Base-by-base conservation (phyloP, 2,888 invertebrate species). In the Salpingus planirostris region DNA sequence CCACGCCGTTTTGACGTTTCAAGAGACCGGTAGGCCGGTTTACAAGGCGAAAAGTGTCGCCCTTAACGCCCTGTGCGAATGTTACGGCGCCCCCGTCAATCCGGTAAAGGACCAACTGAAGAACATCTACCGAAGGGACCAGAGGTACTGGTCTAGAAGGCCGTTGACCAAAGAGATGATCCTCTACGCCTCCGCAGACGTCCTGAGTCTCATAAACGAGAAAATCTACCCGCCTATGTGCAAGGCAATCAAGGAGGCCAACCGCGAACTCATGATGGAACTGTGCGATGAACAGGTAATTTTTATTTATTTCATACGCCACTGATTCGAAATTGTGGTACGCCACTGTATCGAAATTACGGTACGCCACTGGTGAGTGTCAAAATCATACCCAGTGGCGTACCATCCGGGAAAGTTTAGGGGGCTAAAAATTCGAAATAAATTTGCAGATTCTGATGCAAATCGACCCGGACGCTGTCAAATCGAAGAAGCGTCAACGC, bases 41-140 rank as follows among this genome's bases (percentile, higher is more conserved):
- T 89, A 92, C 60, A 95, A 95, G 70, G 89, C 91, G 30, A 92
- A 93, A 67, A 89, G 89, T 60, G 80, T 92, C 27, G 89, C 90
- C 49, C 70, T 95, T 35, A 90, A 91, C 68, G 86, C 91, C 31
- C 70, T 96, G 31, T 93, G 93, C 64, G 86, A 91, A 64, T 72
- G 81, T 42, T 90, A 92, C 61, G 84, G 83, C 55, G 88, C 88
- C 27, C 84, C 88, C 0, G 74, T 80, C 55, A 93, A 92, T 66
- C 88, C 90, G 1, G 79, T 91, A 66, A 95, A 91, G 60, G 91
- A 92, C 59, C 88, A 89, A 57, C 63, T 88, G 33, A 88, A 88
- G 64, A 83, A 82, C 65, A 80, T 89, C 22, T 89, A 89, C 58
- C 71, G 85, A 21, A 73, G 83, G 46, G 89, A 90, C 62, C 88